Base-by-base conservation (phyloP, 2,797 vertebrate genomes). In the Anguilla anguilla region DNA sequence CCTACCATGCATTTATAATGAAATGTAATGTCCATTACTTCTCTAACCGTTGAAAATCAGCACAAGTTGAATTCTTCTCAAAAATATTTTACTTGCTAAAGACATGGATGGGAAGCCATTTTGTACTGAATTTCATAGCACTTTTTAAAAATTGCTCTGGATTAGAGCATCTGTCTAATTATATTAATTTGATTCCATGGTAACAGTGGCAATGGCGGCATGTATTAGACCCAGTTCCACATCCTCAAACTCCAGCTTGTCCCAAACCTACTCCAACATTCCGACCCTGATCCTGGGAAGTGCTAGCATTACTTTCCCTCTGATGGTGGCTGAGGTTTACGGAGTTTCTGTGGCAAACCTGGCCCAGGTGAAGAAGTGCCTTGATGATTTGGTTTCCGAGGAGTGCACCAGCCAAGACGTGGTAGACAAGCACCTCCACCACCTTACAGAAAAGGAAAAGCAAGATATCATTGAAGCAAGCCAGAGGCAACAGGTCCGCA, bases 381-480 rank as follows among this genome's bases (percentile, higher is more conserved):
- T 94, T 46, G 89, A 92, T 0, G 72, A 91, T 35, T 61, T 93
- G 46, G 53, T 94, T 79, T 87, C 88, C 6, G 91, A 92, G 17
- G 91, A 93, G 87, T 90, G 92, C 31, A 28, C 6, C 46, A 92
- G 85, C 72, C 64, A 89, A 55, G 88, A 89, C 0, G 39, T 94
- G 61, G 9, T 49, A 46, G 90, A 88, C 22, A 79, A 46, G 49
- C 85, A 91, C 86, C 83, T 92, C 7, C 4, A n/a, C 22, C 57
- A 64, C 10, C 89, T 93, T 53, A 82, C 88, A 10, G 89, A 92
- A 53, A 2, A 43, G 0, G 91, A 93, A 49, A 92, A 87, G 46
- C 85, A 89, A 53, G 72, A 77, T 43, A 90, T 94, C 0, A 81
- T 88, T 43, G 85, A 81, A 11, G 85, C 93, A 10, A 91, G 91